Evolutionary conservation across 2,888 invertebrate species (phyloP), one percentile per base, ranked within the genome.

Genomic region (Amiota mariae): DNA sequence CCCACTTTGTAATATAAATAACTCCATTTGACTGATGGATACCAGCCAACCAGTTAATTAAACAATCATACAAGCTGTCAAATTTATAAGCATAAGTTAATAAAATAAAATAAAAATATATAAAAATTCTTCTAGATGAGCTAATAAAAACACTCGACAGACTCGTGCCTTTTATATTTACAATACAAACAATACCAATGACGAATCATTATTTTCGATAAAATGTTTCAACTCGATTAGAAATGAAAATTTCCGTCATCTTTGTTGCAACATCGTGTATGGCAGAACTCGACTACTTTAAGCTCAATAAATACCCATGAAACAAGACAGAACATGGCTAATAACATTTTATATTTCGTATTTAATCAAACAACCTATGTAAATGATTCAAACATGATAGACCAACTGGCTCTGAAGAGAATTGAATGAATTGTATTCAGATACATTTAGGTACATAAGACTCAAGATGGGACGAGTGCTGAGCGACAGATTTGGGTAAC

Each of bases 401-500:
- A 68, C 67, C 54, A 54, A 12, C 67, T 68, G 67, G 54, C 67
- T 48, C 15, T 12, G 15, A 13, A 54, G n/a, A 15, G n/a, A 54
- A 15, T 15, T 54, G 54, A 54, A 15, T 9, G 13, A 15, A 54
- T 13, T 20, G 59, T 18, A 24, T 15, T 11, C 18, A 15, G 15
- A 20, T 18, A 59, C 9, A 12, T 59, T 15, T 20, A 59, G 59
- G 20, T 59, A 20, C 59, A 59, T 24, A 11, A 68, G 54, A 68
- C 36, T 24, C 51, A 24, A 68, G 54, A 68, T 6, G 36, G 36
- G 67, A 24, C 48, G 49, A 66, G 59, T 49, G 66, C 49, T 66
- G 49, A 66, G 20, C 66, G 66, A 86, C 86, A 85, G 83, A 85
- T 83, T 83, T 83, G 85, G 79, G 72, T 81, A 81, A 80, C 82